phyloP scores from a whole-genome alignment of 1,140 invertebrate species.

The Drosophila malerkotliana region DNA sequence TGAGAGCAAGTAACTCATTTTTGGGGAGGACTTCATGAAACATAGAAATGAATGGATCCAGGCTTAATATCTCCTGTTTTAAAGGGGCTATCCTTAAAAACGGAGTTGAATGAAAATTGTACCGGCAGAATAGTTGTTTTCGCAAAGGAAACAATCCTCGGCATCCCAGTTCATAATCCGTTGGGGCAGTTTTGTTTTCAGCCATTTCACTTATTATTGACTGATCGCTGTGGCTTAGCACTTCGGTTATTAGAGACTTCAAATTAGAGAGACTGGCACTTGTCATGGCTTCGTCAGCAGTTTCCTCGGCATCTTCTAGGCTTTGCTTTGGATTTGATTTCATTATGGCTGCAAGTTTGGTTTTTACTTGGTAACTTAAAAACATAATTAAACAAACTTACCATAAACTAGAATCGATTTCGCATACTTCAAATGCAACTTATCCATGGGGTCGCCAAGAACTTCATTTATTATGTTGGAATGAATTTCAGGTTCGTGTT shows the following conservation, averaged over 20 bases:
- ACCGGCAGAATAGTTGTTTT: constrained; percentile 90
- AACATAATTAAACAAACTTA: background rate
- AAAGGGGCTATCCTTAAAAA: constrained; percentile 92
- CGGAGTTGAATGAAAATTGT: constrained; percentile 88
- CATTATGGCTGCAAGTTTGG: background rate
- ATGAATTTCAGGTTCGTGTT: constrained; percentile 12
- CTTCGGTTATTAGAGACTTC: background rate
- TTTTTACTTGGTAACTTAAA: background rate
- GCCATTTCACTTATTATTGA: constrained; percentile 25
- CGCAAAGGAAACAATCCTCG: constrained; percentile 89
- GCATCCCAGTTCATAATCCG: constrained; percentile 91
- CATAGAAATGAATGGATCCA: constrained; percentile 92
- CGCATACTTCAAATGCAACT: constrained; percentile 12
- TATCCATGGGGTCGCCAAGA: constrained; percentile 10
- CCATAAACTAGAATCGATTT: constrained; percentile 21
- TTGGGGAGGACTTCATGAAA: constrained; percentile 95
- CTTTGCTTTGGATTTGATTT: constrained; percentile 1
- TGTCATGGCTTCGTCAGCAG: background rate
- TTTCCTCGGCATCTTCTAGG: background rate
- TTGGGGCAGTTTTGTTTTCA: background rate
- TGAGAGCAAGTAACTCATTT: constrained; percentile 93
- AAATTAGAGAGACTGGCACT: background rate
- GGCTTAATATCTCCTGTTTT: constrained; percentile 94
- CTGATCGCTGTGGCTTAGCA: constrained; percentile 10
- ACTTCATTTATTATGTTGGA: background rate